phyloP scores from a whole-genome alignment of 1,140 invertebrate species.

The Pseudoatta argentina region DNA sequence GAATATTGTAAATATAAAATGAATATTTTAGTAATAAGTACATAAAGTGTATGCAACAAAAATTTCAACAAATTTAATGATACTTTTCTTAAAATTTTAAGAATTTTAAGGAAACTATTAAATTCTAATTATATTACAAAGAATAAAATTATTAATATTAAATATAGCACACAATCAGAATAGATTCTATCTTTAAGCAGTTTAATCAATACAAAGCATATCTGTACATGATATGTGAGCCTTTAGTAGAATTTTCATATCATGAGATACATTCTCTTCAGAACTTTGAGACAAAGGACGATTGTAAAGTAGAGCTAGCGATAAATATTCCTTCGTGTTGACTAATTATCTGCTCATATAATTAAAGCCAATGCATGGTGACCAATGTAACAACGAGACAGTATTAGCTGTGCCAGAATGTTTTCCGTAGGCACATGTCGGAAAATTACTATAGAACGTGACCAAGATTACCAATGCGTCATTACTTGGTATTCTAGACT shows the following conservation, averaged over 20 bases:
- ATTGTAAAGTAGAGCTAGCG: slow-evolving; percentile 22
- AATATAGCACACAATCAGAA: not conserved
- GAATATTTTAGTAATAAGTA: not conserved
- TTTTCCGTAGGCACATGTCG: slow-evolving; percentile 29
- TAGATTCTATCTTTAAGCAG: not conserved
- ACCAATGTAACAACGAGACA: slow-evolving; percentile 25
- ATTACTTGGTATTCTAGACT: slow-evolving; percentile 34
- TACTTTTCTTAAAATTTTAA: not conserved
- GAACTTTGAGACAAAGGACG: not conserved
- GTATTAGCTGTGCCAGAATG: slow-evolving; percentile 1
- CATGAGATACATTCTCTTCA: not conserved
- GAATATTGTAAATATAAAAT: slow-evolving; percentile 3
- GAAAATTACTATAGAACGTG: slow-evolving; percentile 27
- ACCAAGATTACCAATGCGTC: slow-evolving; percentile 7
- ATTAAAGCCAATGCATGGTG: slow-evolving; percentile 19
- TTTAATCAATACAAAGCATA: not conserved
- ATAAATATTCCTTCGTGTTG: slow-evolving; percentile 33
- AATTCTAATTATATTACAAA: not conserved
- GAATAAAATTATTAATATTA: not conserved
- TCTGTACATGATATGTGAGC: not conserved
- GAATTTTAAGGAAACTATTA: not conserved
- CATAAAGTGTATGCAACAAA: not conserved
- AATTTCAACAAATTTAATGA: not conserved
- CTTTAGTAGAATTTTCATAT: not conserved
- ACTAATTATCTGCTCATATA: slow-evolving; percentile 43